phyloP scores from a whole-genome alignment of 2,888 invertebrate genomes.

The Nyleta sp. region DNA sequence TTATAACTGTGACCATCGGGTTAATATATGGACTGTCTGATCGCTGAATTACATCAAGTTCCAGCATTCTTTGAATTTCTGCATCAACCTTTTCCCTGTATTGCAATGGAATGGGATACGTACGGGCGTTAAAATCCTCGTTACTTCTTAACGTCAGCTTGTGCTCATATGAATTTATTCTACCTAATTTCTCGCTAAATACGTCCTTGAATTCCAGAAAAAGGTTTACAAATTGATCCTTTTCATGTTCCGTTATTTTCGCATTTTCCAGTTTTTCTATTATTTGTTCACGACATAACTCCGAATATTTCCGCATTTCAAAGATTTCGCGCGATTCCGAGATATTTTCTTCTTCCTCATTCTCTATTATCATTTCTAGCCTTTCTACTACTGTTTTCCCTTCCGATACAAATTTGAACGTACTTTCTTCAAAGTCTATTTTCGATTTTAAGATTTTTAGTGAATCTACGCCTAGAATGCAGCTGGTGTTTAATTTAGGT shows the following conservation, averaged over 20 bases:
- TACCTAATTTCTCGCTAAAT: neutral
- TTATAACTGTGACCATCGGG: neutral
- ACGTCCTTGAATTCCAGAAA: neutral
- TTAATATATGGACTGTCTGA: neutral
- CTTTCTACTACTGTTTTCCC: no score
- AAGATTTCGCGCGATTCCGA: neutral
- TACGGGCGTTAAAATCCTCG: neutral
- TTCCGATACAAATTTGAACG: no score
- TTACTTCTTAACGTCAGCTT: neutral
- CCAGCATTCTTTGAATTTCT: conserved; percentile 8
- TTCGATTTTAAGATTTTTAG: no score
- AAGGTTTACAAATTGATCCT: neutral
- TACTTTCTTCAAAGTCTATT: no score
- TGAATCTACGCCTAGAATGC: no score
- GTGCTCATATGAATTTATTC: neutral
- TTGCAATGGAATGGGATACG: conserved; percentile 1
- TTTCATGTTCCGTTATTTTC: neutral
- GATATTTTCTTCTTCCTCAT: neutral
- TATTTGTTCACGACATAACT: neutral
- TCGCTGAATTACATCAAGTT: neutral
- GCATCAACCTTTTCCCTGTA: conserved; percentile 4
- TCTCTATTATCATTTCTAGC: no score
- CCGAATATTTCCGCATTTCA: neutral
- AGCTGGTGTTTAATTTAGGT: no score
- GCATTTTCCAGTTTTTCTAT: neutral